Evolutionary conservation across 2,888 invertebrate genomes (phyloP).

Genomic region (Eristalis tenax): DNA sequence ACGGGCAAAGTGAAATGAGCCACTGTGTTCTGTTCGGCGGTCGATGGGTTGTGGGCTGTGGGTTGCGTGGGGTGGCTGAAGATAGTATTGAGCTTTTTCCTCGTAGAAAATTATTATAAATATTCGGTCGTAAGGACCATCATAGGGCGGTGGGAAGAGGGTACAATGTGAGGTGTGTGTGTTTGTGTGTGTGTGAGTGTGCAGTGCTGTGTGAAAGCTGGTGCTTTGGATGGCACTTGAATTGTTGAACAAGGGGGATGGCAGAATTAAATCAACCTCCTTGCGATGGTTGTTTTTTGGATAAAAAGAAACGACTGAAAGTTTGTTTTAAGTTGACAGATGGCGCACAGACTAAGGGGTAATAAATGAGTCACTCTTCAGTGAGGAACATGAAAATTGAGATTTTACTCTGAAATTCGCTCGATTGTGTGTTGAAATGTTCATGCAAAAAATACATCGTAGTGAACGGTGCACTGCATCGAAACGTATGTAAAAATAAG

Average conservation of each 20-base stretch:
- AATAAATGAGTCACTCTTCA: background rate
- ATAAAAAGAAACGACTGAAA: background rate
- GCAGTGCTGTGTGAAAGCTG: slow-evolving; percentile 16
- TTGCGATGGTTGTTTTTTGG: slow-evolving; percentile 44
- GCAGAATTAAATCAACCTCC: slow-evolving; percentile 46
- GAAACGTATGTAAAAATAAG: too few species aligned
- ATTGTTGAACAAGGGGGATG: slow-evolving; percentile 6
- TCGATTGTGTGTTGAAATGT: background rate
- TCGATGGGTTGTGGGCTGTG: background rate
- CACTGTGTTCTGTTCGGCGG: background rate
- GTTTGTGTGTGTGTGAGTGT: background rate
- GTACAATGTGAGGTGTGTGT: background rate
- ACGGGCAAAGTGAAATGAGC: slow-evolving; percentile 47
- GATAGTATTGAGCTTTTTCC: slow-evolving; percentile 55
- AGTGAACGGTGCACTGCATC: too few species aligned
- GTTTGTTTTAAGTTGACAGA: slow-evolving; percentile 8
- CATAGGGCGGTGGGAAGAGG: background rate
- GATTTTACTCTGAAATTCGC: background rate
- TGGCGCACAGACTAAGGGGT: slow-evolving; percentile 16
- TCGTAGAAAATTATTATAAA: slow-evolving; percentile 65
- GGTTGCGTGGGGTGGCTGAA: slow-evolving; percentile 15
- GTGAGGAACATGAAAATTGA: background rate
- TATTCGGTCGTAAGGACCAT: slow-evolving; percentile 46
- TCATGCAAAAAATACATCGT: too few species aligned
- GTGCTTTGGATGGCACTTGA: slow-evolving; percentile 42